Evolutionary conservation across 2,888 invertebrate genomes (phyloP).

Genomic region (Cephus spinipes): DNA sequence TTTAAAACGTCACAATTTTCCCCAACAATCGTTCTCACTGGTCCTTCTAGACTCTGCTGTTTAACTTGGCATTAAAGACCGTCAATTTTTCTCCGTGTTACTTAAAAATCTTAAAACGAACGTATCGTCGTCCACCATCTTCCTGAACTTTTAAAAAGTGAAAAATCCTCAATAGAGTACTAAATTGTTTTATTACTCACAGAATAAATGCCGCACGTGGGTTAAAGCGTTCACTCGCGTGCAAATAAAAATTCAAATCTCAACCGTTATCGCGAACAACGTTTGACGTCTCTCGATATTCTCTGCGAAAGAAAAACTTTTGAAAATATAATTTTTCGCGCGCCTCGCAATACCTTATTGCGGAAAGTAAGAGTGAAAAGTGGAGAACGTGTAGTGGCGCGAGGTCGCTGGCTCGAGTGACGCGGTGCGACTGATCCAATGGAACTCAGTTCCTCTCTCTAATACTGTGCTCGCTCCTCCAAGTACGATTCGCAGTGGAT

Average conservation of each 20-base stretch:
- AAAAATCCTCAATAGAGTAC: not conserved
- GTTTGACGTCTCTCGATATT: not conserved
- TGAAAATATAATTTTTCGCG: not conserved
- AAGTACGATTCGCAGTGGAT: not conserved
- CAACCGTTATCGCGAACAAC: not conserved
- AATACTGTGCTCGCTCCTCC: not conserved
- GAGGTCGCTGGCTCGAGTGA: slow-evolving; percentile 56
- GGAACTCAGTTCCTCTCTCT: not conserved
- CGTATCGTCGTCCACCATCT: not conserved
- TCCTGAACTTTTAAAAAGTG: not conserved
- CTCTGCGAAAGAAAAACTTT: not conserved
- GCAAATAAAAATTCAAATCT: not conserved
- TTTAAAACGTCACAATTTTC: too few relatives aligned
- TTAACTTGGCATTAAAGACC: not conserved
- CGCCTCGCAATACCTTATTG: not conserved
- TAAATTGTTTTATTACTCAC: not conserved
- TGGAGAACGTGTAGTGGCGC: slow-evolving; percentile 28
- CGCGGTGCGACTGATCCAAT: slow-evolving; percentile 57
- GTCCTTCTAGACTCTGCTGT: not conserved
- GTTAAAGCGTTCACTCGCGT: not conserved
- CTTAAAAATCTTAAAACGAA: not conserved
- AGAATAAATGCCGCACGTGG: not conserved
- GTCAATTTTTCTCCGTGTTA: not conserved
- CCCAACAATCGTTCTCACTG: not conserved
- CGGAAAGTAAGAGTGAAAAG: slow-evolving; percentile 19